A percentile compares a stretch with the other conserved stretches of the same genome.
Evolutionary conservation across 2,797 vertebrate genomes (phyloP).

Genomic region (Fundulus diaphanus): DNA sequence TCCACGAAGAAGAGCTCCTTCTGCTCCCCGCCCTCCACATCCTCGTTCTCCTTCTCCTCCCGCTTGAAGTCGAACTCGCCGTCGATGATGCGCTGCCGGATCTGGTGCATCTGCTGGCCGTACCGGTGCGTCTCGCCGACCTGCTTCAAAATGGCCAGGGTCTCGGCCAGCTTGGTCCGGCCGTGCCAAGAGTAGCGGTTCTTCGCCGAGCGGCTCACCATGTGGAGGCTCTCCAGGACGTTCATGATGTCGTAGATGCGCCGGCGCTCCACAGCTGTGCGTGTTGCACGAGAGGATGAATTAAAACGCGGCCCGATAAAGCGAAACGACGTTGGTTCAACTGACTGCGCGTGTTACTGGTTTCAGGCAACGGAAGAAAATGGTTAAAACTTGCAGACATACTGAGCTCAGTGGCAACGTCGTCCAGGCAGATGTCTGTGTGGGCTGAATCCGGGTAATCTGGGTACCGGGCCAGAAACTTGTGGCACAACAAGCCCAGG

Average conservation of each 20-base stretch:
- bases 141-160: conserved; percentile 85
- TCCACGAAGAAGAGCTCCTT: conserved; percentile 89
- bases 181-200: conserved; percentile 96
- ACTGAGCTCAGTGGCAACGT: conserved; percentile 94
- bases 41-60: conserved; percentile 83
- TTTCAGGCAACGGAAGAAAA: background rate
- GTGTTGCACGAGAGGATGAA: background rate
- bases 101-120: conserved; percentile 88
- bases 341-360: too few relatives aligned
- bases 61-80: conserved; percentile 78
- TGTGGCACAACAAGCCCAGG: conserved; percentile 92
- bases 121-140: conserved; percentile 90
- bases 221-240: conserved; percentile 94
- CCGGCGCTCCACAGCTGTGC: conserved; percentile 90
- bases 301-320: background rate
- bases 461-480: conserved; percentile 92
- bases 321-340: background rate
- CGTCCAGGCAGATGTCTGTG: conserved; percentile 92
- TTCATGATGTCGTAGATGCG: conserved; percentile 99
- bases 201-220: conserved; percentile 96
- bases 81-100: conserved; percentile 85
- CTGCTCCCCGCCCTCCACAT: conserved; percentile 59
- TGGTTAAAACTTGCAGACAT: conserved; percentile 60
- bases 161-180: conserved; percentile 87
- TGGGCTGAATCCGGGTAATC: conserved; percentile 85